These are phyloP conservation scores for Actinemys pallida DNA, from an alignment of 2,113 vertebrate species.

Conservation along the genomic window DNA sequence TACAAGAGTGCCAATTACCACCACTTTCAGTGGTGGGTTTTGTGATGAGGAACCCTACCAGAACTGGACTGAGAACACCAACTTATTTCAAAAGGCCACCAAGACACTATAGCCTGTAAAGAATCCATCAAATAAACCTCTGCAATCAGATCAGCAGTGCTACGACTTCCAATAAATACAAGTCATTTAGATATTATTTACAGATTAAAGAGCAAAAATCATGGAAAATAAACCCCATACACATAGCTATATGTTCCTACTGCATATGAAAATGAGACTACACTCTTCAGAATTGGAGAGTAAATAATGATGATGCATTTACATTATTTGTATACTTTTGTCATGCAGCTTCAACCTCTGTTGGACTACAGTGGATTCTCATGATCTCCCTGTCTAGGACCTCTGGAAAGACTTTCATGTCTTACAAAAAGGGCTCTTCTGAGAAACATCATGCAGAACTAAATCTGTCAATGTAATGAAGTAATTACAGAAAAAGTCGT, in stretches of 20 bases:
- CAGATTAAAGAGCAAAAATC: not conserved
- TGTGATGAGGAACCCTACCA: not conserved
- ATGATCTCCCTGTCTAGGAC: not conserved
- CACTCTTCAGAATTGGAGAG: not conserved
- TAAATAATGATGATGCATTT: not conserved
- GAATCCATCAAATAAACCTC: not conserved
- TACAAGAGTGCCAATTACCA: not conserved
- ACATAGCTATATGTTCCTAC: not conserved
- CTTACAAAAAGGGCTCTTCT: not conserved
- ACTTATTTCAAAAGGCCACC: not conserved
- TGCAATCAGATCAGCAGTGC: not conserved
- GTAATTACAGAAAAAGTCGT: not conserved
- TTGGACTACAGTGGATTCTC: not conserved
- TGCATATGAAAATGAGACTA: not conserved
- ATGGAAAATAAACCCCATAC: not conserved
- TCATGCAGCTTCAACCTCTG: not conserved
- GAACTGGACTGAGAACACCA: not conserved
- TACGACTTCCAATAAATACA: not conserved
- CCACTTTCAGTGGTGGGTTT: not conserved
- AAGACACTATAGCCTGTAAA: not conserved
- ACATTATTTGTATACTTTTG: not conserved
- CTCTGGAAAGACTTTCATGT: not conserved
- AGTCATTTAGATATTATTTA: not conserved
- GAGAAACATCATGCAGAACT: not conserved
- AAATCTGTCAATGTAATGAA: not conserved